phyloP scores from a whole-genome alignment of 2,888 invertebrate genomes.

The Pollenia angustigena region DNA sequence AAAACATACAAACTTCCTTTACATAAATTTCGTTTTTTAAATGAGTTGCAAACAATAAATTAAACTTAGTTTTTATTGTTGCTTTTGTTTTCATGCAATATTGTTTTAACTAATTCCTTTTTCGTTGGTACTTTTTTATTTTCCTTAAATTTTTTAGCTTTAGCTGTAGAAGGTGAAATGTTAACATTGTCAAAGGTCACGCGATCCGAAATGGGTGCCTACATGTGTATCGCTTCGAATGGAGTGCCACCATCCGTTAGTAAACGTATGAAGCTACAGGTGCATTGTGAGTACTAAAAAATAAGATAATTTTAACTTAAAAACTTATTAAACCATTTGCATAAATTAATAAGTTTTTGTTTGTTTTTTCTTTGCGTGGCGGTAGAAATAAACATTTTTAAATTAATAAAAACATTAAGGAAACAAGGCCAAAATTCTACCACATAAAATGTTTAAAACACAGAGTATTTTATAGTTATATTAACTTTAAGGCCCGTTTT shows the following conservation, averaged over 20 bases:
- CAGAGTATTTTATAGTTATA: neutral
- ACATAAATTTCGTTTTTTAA: slow-evolving; percentile 10
- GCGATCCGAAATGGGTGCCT: slow-evolving; percentile 94
- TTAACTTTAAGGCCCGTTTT: no score
- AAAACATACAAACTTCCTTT: neutral
- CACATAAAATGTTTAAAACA: slow-evolving; percentile 16
- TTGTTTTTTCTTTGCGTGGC: neutral
- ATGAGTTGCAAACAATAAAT: slow-evolving; percentile 40
- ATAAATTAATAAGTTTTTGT: slow-evolving; percentile 28
- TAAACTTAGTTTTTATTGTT: slow-evolving; percentile 5
- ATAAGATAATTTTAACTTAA: neutral
- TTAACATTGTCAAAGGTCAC: slow-evolving; percentile 93
- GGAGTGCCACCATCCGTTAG: slow-evolving; percentile 95
- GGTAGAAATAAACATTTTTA: neutral
- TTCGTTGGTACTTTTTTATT: neutral
- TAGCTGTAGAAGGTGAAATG: slow-evolving; percentile 91
- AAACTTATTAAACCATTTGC: slow-evolving; percentile 4
- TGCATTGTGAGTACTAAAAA: slow-evolving; percentile 91
- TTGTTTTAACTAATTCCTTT: slow-evolving; percentile 18
- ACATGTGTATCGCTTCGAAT: slow-evolving; percentile 94
- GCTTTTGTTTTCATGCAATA: neutral
- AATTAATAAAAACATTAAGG: slow-evolving; percentile 10
- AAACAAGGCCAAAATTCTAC: slow-evolving; percentile 12
- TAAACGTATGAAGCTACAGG: slow-evolving; percentile 95
- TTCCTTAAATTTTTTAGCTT: slow-evolving; percentile 84